Evolutionary conservation across 2,113 vertebrate species (phyloP).

Genomic region (Aegypius monachus): DNA sequence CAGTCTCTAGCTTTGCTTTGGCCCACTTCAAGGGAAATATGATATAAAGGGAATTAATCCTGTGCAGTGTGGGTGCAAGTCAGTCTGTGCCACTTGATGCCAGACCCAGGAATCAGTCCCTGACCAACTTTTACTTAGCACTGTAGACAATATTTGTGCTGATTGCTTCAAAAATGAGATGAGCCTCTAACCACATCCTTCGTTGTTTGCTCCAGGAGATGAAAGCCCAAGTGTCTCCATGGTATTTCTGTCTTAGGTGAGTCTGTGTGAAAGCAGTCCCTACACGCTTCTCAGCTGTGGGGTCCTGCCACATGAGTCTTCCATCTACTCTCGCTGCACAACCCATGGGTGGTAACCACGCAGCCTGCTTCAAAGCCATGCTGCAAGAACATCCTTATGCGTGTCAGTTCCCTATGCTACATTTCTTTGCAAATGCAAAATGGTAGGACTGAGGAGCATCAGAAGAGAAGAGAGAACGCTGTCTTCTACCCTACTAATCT

Average conservation of each 20-base stretch:
- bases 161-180: not conserved
- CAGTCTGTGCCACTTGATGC: not conserved
- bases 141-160: not conserved
- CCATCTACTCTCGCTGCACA: not conserved
- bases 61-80: not conserved
- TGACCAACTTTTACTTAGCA: not conserved
- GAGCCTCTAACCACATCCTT: conserved; percentile 18
- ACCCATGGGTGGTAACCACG: not conserved
- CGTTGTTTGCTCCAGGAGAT: not conserved
- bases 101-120: not conserved
- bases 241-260: not conserved
- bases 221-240: not conserved
- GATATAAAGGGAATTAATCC: not conserved
- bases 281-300: not conserved
- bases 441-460: not conserved
- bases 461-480: not conserved
- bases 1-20: not conserved
- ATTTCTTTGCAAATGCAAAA: not conserved
- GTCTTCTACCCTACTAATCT: not conserved
- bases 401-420: not conserved
- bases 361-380: not conserved
- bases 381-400: not conserved
- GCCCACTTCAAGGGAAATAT: not conserved
- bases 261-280: not conserved
- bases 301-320: not conserved